phyloP scores from a whole-genome alignment of 2,113 vertebrate species.

The Sinocyclocheilus grahami region DNA sequence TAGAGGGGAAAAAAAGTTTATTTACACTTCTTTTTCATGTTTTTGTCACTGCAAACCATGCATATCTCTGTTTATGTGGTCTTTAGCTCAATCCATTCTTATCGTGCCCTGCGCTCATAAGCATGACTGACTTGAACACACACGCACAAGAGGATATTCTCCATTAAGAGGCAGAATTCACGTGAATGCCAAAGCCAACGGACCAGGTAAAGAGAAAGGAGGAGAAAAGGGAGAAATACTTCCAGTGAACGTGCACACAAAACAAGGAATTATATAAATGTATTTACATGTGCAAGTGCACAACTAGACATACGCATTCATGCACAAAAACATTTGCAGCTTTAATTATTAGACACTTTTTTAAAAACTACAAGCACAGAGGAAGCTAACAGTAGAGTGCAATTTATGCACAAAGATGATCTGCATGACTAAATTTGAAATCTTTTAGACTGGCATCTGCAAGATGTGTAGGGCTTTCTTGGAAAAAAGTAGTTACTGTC shows the following conservation, averaged over 20 bases:
- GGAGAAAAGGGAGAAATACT: neutral
- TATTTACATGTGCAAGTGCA: neutral
- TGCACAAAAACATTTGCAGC: conserved; percentile 23
- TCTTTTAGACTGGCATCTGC: neutral
- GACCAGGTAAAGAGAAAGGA: neutral
- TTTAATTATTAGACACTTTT: neutral
- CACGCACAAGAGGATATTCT: conserved; percentile 20
- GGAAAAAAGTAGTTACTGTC: neutral
- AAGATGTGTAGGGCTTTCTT: neutral
- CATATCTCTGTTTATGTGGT: conserved; percentile 8
- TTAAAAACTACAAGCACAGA: neutral
- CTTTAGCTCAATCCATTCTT: neutral
- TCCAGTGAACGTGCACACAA: neutral
- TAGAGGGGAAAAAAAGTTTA: neutral
- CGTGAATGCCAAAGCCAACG: neutral
- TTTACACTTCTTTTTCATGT: neutral
- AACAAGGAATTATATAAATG: neutral
- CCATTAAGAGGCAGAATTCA: conserved; percentile 19
- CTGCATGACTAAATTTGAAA: neutral
- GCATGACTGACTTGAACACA: conserved; percentile 14
- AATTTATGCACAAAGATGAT: neutral
- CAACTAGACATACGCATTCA: neutral
- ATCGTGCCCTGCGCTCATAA: neutral
- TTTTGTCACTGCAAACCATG: neutral
- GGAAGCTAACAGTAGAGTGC: neutral